Conservation (phyloP, 2,888 invertebrate genomes). For the Lymantria monacha region DNA sequence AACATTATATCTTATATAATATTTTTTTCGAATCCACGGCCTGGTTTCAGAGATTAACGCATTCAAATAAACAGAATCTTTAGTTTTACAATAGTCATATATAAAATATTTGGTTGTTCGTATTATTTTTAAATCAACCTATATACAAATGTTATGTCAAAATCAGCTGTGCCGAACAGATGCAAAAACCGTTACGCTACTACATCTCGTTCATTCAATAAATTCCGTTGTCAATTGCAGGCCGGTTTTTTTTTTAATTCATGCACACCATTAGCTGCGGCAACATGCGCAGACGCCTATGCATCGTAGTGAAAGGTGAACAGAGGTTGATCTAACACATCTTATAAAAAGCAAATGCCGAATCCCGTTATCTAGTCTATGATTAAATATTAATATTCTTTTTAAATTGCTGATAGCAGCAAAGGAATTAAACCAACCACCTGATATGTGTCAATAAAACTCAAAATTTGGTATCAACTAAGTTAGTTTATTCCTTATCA, state of each 20-base stretch:
- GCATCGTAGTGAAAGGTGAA: slow-evolving; percentile 28
- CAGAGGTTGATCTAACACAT: slow-evolving; percentile 7
- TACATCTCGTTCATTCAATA: slow-evolving; percentile 31
- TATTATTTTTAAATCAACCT: not conserved
- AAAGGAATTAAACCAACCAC: no score
- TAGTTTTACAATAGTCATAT: no score
- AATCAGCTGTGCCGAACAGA: slow-evolving; percentile 37
- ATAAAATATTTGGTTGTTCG: no score
- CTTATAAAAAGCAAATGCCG: not conserved
- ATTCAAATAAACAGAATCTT: no score
- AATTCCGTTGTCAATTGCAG: slow-evolving; percentile 21
- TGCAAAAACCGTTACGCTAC: slow-evolving; percentile 34
- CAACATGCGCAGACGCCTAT: slow-evolving; percentile 29
- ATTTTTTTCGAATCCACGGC: no score
- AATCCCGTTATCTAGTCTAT: not conserved
- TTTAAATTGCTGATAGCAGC: not conserved
- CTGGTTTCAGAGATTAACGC: no score
- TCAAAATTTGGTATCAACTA: no score
- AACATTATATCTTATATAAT: no score
- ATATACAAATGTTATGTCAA: slow-evolving; percentile 11
- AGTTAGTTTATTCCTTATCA: no score
- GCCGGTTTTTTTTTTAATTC: slow-evolving; percentile 5
- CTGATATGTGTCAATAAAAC: no score
- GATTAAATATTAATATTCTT: no score
- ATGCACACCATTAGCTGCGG: slow-evolving; percentile 26